Evolutionary conservation across 2,797 vertebrate genomes (phyloP), one percentile per base, ranked within the genome.

Genomic region (Danio tinwini): DNA sequence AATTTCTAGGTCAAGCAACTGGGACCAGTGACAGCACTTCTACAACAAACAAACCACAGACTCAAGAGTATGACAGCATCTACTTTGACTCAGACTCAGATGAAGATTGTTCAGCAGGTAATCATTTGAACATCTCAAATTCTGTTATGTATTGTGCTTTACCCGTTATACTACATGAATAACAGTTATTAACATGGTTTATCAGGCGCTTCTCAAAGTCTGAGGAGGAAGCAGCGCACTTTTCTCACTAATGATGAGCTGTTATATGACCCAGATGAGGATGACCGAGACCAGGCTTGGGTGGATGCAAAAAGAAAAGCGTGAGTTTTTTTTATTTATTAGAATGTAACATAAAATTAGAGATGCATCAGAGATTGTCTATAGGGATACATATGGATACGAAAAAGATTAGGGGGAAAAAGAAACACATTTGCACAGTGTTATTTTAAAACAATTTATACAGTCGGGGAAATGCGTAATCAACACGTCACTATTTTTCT

Each of bases 61-160:
- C 76, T 49, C 70, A 91, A 75, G 93, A 94, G 88, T 99, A 98
- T 8, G 96, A 99, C 76, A 90, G 93, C 9, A 79, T 98, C 76
- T 99, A 99, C 91, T 99, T 98, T 78, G 96, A 99, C 92, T 96
- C 97, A 5, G 97, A 99, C 76, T 90, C 88, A 0, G 97, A 98
- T 64, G 96, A 92, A 63, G 97, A 95, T 71, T 85, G 86, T 29
- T 71, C 73, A 7, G 82, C 71, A 64, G 89, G 96, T 96, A 90
- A 92, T 84, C 29, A 29, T 29, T 52, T 52, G 10, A 52, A 52
- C 9, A 52, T 11, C 2, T 47, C 7, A 45, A 47, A 47, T n/a
- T n/a, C n/a, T n/a, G n/a, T n/a, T 42, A 44, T 52, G 10, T 11
- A 3, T 29, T 29, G 29, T 29, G 29, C 29, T 4, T 19, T 11